A percentile compares a stretch with the other conserved stretches of the same genome.
phyloP scores from a whole-genome alignment of 1,140 invertebrate genomes.

The Glossosoma conforme region DNA sequence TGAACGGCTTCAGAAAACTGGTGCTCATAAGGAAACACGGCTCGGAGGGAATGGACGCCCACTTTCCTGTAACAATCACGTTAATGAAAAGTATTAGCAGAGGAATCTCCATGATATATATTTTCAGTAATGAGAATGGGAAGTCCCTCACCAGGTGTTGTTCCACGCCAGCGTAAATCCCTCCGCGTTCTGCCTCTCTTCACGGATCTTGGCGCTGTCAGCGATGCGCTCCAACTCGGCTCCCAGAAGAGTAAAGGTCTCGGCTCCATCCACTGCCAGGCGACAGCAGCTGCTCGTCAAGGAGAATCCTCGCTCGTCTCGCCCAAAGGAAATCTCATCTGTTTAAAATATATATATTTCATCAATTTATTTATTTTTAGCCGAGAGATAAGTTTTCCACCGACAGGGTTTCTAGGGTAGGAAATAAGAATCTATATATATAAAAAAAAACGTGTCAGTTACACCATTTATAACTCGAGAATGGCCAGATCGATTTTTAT shows the following conservation, averaged over 20 bases:
- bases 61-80: slow-evolving; percentile 45
- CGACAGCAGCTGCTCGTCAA: slow-evolving; percentile 41
- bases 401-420: too few relatives aligned
- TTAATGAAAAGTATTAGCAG: too few relatives aligned
- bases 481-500: too few relatives aligned
- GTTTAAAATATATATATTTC: too few relatives aligned
- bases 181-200: slow-evolving; percentile 68
- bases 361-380: too few relatives aligned
- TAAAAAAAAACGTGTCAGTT: too few relatives aligned
- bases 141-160: slow-evolving; percentile 57
- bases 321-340: slow-evolving; percentile 27
- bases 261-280: slow-evolving; percentile 67
- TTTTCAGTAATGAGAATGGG: not conserved
- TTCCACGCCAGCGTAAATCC: slow-evolving; percentile 66
- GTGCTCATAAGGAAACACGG: slow-evolving; percentile 89
- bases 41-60: slow-evolving; percentile 63
- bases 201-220: slow-evolving; percentile 57
- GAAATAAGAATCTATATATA: too few relatives aligned
- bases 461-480: too few relatives aligned
- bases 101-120: too few relatives aligned
- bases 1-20: slow-evolving; percentile 90
- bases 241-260: slow-evolving; percentile 71
- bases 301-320: slow-evolving; percentile 34
- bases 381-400: too few relatives aligned
- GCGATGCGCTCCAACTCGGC: slow-evolving; percentile 54